phyloP scores from a whole-genome alignment of 1,140 invertebrate genomes.

The Aphaenogaster rudis region DNA sequence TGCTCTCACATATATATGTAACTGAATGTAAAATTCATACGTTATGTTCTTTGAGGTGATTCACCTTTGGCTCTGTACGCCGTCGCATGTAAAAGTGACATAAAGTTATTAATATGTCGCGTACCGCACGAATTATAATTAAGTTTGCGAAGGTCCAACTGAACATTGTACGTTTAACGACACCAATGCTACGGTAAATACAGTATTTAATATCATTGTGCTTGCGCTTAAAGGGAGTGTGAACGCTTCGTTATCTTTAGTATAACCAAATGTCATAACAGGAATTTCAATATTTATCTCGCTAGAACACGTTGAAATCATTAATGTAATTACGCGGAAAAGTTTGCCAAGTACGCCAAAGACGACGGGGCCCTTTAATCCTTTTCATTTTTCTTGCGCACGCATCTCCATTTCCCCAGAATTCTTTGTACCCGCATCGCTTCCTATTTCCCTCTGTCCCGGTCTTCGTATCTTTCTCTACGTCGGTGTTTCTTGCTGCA shows the following conservation, averaged over 20 bases:
- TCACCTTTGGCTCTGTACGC: neutral
- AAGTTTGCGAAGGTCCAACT: constrained; percentile 12
- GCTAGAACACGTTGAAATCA: constrained; percentile 16
- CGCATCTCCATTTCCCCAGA: constrained; percentile 49
- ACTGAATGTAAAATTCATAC: neutral
- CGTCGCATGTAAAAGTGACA: constrained; percentile 9
- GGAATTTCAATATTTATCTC: constrained; percentile 42
- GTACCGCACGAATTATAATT: constrained; percentile 24
- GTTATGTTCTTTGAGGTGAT: neutral
- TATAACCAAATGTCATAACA: constrained; percentile 4
- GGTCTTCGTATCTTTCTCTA: constrained; percentile 31
- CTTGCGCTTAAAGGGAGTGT: neutral
- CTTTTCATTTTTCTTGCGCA: constrained; percentile 26
- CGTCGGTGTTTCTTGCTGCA: neutral
- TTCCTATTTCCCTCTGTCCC: constrained; percentile 17
- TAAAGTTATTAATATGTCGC: constrained; percentile 8
- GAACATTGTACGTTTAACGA: neutral
- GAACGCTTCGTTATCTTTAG: constrained; percentile 38
- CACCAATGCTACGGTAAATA: neutral
- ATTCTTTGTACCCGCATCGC: constrained; percentile 29
- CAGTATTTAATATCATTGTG: constrained; percentile 27
- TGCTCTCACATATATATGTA: neutral
- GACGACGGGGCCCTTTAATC: constrained; percentile 11
- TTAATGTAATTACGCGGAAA: constrained; percentile 57
- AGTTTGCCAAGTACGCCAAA: constrained; percentile 1